Base-by-base conservation (phyloP, 2,113 vertebrate species). In the Ascaphus truei region DNA sequence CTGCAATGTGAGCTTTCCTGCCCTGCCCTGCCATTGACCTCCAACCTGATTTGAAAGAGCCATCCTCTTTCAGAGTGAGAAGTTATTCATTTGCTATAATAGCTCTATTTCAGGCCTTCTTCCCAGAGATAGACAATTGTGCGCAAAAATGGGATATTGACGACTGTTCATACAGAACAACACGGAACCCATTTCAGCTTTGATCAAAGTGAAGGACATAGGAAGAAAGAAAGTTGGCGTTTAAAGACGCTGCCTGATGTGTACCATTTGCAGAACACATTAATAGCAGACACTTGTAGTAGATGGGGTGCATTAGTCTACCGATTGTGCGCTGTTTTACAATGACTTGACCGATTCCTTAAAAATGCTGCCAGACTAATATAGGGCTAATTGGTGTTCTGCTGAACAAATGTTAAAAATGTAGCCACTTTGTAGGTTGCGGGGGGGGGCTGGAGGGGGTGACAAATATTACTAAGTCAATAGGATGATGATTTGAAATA, bases 1-100 rank as follows among this genome's bases (percentile, higher is more conserved):
- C 79, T 83, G 81, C 81, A 73, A 58, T 66, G 50, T 68, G 69
- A 80, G 76, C 82, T 81, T 81, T 73, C 72, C 69, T 72, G 75
- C 72, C 73, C 62, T 81, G 71, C 75, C 78, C 79, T 76, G 75
- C 73, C 76, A 81, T 72, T 86, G 86, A 85, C 82, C 83, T 85
- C 73, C 79, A 80, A 83, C 79, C 81, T 76, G 76, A 81, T 76
- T 73, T 79, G 71, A 86, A 85, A 82, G 74, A 84, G 72, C 67
- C 71, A 78, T 68, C 81, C 79, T 82, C 74, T 82, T 80, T 79
- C 79, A 76, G 66, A 80, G 74, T 71, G 72, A 83, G 76, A 82
- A 86, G 80, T 86, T 84, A 83, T 73, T 83, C 73, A 82, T 80
- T 84, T 74, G 62, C 76, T 1, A 18, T 77, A 87, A 83, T 78